phyloP scores from a whole-genome alignment of 1,140 invertebrate genomes.

The Mercenaria mercenaria region DNA sequence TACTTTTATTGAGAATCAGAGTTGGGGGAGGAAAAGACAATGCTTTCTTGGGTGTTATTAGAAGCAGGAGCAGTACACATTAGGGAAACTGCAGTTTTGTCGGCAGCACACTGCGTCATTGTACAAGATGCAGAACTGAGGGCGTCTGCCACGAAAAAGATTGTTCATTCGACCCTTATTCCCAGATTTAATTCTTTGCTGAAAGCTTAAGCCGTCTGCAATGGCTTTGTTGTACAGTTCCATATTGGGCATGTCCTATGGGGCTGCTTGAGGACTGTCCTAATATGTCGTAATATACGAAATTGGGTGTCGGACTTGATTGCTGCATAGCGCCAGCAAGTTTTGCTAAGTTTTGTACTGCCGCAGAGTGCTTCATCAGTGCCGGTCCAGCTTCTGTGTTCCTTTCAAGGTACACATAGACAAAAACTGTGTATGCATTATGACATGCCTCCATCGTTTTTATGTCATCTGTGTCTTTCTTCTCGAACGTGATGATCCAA shows the following conservation, averaged over 20 bases:
- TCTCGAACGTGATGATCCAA: background rate
- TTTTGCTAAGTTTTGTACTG: background rate
- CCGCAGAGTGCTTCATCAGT: background rate
- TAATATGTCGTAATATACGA: background rate
- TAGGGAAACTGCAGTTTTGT: background rate
- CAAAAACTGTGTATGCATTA: background rate
- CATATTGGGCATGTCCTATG: too few relatives aligned
- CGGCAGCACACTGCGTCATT: too few relatives aligned
- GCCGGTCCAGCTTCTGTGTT: background rate
- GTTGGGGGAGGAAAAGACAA: too few relatives aligned
- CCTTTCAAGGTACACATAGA: background rate
- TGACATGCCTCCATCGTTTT: slow-evolving; percentile 7
- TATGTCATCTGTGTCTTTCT: background rate
- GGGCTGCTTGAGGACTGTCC: too few relatives aligned
- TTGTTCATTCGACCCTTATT: too few relatives aligned
- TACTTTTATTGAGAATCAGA: too few relatives aligned
- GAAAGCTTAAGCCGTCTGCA: too few relatives aligned
- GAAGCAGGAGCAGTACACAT: background rate
- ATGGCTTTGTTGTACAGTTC: too few relatives aligned
- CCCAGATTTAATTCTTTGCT: background rate
- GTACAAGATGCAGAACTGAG: too few relatives aligned
- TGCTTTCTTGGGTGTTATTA: too few relatives aligned
- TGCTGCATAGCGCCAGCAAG: background rate
- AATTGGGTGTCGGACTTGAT: background rate
- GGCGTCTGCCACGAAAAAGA: too few relatives aligned